These are phyloP conservation scores for Oenanthe oenanthe DNA, from an alignment of 2,113 vertebrate species.

Conservation along the genomic window DNA sequence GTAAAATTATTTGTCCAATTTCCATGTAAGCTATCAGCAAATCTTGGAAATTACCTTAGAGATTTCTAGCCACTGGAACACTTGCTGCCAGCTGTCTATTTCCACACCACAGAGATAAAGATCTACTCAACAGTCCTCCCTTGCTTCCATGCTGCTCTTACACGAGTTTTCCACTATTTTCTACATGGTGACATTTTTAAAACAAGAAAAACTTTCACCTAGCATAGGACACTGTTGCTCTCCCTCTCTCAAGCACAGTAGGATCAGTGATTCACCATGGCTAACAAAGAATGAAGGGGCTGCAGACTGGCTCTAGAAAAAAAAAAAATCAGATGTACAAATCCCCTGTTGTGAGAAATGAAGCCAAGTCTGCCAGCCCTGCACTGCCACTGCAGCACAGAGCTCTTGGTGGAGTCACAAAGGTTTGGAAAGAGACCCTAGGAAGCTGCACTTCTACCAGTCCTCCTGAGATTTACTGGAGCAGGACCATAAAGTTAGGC, in stretches of 20 bases:
- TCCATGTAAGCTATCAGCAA: background rate
- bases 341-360: background rate
- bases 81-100: background rate
- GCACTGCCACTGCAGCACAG: background rate
- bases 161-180: background rate
- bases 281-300: background rate
- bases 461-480: background rate
- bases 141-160: background rate
- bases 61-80: constrained; percentile 19
- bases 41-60: constrained; percentile 38
- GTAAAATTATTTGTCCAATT: constrained; percentile 42
- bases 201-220: background rate
- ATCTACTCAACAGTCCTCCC: background rate
- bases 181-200: background rate
- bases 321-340: background rate
- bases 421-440: background rate
- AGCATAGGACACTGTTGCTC: background rate
- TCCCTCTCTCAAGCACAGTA: background rate
- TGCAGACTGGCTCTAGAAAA: background rate
- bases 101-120: background rate
- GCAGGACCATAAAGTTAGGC: background rate
- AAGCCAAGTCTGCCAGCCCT: background rate
- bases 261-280: background rate
- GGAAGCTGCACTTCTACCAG: background rate
- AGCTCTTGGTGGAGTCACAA: background rate